Base-by-base conservation (phyloP, 2,888 invertebrate species). In the Neocrepidodera transversa region DNA sequence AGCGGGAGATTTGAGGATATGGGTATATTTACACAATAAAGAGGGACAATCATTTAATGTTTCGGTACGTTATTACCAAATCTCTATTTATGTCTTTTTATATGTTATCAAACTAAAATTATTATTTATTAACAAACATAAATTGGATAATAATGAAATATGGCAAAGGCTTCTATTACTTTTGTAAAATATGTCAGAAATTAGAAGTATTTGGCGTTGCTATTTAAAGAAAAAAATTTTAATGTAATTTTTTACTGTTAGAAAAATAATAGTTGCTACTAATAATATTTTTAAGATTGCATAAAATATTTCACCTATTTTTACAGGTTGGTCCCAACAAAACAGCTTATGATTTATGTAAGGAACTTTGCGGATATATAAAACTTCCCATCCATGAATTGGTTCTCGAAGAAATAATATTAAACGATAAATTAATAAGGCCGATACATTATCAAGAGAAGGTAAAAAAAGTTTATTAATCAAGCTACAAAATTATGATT, bases 1-100 rank as follows among this genome's bases (percentile, higher is more conserved):
- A 60, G 91, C 92, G 0, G 93, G 93, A 0, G 92, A 93, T 74
- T 82, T 93, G 42, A 86, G 89, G 71, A 85, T 91, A 42, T 92
- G 92, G 91, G 85, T 93, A 53, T 88, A 89, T 74, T 82, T 92
- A 0, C 82, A 86, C 45, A 87, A 87, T 58, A 85, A 84, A 64
- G 83, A 82, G 56, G 85, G 85, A 80, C 83, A 71, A 76, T 82
- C 74, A 74, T 78, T 81, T 50, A 88, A 88, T 74, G 82, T 90
- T 16, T 82, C 87, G 64, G 89, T 89, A 74, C 82, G 82, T 65
- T 35, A 28, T 28, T n/a, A n/a, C 5, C 28, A 28, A n/a, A n/a
- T n/a, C n/a, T n/a, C n/a, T n/a, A n/a, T n/a, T n/a, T n/a, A n/a
- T n/a, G n/a, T n/a, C n/a, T n/a, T n/a, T n/a, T n/a, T n/a, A n/a